phyloP scores from a whole-genome alignment of 2,113 vertebrate genomes.

The Prolemur simus region DNA sequence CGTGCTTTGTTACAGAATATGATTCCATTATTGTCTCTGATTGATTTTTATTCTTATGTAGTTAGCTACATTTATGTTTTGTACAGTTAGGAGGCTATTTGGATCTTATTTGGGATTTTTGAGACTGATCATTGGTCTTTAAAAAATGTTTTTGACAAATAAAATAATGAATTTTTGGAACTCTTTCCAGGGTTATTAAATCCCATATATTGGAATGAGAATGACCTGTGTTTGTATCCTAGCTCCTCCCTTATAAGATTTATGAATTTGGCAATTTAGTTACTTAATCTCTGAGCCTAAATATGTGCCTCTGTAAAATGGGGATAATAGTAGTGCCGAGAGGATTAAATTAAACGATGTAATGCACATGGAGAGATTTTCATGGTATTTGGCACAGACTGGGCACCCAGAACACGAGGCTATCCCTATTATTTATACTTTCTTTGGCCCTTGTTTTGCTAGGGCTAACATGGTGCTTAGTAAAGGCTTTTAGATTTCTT shows the following conservation, averaged over 20 bases:
- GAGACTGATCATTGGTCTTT: not conserved
- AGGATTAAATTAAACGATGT: not conserved
- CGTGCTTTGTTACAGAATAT: not conserved
- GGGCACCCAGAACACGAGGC: not conserved
- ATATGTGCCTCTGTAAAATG: not conserved
- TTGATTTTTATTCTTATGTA: not conserved
- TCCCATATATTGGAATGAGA: not conserved
- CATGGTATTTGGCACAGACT: not conserved
- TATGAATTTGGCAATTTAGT: not conserved
- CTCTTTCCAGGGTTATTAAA: not conserved
- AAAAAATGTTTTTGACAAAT: not conserved
- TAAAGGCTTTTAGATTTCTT: not conserved
- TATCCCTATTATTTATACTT: not conserved
- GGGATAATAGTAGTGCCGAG: not conserved
- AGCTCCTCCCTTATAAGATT: not conserved
- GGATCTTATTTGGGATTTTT: not conserved
- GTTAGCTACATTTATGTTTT: constrained; percentile 30
- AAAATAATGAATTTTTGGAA: constrained; percentile 8
- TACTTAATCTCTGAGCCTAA: not conserved
- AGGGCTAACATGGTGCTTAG: not conserved
- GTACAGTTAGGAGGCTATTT: not conserved
- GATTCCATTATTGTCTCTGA: not conserved
- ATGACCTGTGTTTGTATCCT: not conserved
- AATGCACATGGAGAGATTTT: not conserved
- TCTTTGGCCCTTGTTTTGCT: not conserved